Evolutionary conservation across 2,113 vertebrate genomes (phyloP).

Genomic region (Choloepus hoffmanni): DNA sequence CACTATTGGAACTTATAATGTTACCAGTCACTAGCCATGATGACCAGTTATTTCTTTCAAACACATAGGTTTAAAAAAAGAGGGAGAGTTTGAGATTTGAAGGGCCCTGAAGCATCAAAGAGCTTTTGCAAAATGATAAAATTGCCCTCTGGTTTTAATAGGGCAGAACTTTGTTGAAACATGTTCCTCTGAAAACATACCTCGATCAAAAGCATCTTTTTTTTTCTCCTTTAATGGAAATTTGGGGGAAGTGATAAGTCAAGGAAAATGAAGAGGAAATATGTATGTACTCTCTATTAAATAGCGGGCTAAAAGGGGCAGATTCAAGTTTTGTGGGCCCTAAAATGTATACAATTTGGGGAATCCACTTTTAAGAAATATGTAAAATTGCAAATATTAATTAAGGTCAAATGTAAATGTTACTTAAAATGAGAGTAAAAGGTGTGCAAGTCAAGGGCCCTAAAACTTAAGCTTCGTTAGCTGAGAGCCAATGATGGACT

Average conservation of each 20-base stretch:
- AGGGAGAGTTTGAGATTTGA: constrained; percentile 17
- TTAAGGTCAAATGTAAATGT: background rate
- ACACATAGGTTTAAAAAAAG: background rate
- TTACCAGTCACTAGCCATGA: background rate
- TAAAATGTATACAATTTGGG: background rate
- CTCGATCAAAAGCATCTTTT: background rate
- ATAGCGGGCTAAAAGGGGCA: background rate
- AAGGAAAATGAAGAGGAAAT: constrained; percentile 5
- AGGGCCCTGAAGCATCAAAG: background rate
- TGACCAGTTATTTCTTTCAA: constrained; percentile 42
- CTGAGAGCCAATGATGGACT: background rate
- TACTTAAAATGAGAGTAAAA: background rate
- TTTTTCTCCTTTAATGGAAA: background rate
- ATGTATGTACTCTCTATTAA: background rate
- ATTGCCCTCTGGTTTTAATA: background rate
- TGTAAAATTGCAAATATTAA: background rate
- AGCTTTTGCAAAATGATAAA: constrained; percentile 20
- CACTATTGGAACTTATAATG: background rate
- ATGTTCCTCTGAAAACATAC: background rate
- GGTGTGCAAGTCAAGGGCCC: background rate
- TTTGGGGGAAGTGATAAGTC: background rate
- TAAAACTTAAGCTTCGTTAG: constrained; percentile 1
- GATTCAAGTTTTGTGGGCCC: background rate
- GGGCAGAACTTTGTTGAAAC: background rate
- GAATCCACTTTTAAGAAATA: background rate